Conservation (phyloP, 2,113 vertebrate genomes). For the Phaethornis superciliosus region DNA sequence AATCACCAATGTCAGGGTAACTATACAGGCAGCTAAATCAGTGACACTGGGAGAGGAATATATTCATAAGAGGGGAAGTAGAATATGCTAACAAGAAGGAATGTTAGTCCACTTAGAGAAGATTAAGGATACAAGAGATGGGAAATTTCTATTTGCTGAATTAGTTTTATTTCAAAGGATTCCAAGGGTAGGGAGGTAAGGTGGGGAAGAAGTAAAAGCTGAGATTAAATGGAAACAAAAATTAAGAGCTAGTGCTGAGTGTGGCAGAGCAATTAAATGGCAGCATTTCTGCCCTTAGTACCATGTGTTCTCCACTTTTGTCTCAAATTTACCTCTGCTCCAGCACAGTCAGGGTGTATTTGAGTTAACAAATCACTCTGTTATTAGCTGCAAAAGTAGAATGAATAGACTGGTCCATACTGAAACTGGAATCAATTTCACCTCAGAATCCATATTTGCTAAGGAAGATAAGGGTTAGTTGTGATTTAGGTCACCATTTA, state of each 20-base stretch:
- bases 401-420: background rate
- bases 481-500: background rate
- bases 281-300: background rate
- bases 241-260: background rate
- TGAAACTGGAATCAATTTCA: background rate
- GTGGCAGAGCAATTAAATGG: background rate
- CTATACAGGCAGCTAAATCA: background rate
- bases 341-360: background rate
- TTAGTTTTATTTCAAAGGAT: background rate
- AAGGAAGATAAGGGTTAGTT: background rate
- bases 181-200: background rate
- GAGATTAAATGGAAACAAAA: conserved; percentile 26
- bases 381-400: background rate
- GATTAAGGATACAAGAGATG: background rate
- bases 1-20: background rate
- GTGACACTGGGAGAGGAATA: background rate
- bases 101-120: background rate
- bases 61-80: background rate
- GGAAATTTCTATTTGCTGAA: conserved; percentile 3
- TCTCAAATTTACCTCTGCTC: background rate
- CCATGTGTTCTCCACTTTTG: background rate
- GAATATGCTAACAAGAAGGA: background rate
- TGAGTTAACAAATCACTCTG: background rate
- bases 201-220: background rate
- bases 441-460: background rate